Conservation (phyloP, 2,797 vertebrate species). For the Pteronotus mesoamericanus region DNA sequence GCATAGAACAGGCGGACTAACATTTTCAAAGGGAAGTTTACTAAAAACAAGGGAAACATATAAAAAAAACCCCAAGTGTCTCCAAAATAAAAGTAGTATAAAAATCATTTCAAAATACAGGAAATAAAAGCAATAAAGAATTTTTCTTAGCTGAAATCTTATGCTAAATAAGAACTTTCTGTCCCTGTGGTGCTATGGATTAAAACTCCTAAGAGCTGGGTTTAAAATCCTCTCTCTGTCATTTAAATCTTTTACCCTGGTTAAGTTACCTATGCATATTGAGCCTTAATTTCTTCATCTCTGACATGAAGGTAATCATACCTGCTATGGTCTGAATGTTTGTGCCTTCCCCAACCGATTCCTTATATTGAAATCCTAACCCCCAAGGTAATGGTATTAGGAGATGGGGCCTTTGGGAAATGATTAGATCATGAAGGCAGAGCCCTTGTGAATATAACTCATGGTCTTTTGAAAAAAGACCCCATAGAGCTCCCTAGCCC, state of each 20-base stretch:
- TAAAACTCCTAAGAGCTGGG: neutral
- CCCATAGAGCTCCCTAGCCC: neutral
- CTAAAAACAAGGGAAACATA: conserved; percentile 31
- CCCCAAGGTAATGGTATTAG: neutral
- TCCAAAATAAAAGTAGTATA: neutral
- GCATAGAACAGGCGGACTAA: neutral
- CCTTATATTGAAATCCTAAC: neutral
- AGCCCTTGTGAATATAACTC: neutral
- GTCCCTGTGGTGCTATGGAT: neutral
- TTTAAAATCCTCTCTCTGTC: conserved; percentile 41
- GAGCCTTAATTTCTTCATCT: conserved; percentile 45
- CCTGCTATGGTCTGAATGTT: neutral
- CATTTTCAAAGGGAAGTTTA: conserved; percentile 47
- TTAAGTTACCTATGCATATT: neutral
- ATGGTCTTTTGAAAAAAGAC: neutral
- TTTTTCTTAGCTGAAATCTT: conserved; percentile 35
- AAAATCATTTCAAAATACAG: conserved; percentile 43
- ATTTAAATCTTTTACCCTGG: conserved; percentile 24
- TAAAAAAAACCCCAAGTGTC: neutral
- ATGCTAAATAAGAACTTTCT: neutral
- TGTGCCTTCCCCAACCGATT: neutral
- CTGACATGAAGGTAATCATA: conserved; percentile 40
- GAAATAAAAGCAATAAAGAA: conserved; percentile 17
- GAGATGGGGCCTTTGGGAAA: neutral
- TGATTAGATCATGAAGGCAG: neutral